Evolutionary conservation across 30 jellyfish, hydroid and myxozoan genomes (phyloP).

Genomic region (Mastigias papua): DNA sequence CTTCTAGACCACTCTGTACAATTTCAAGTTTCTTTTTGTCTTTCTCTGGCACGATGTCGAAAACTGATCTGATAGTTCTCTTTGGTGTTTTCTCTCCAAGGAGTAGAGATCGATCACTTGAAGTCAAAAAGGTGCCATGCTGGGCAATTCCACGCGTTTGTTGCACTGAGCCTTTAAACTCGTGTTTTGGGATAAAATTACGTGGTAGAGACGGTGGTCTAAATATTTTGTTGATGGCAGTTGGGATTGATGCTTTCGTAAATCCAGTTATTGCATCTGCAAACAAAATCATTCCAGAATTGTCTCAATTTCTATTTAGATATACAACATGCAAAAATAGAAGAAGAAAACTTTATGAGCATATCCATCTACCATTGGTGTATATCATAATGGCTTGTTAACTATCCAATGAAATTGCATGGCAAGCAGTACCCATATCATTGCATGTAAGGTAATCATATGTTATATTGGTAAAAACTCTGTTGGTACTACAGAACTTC

Average conservation of each 20-base stretch:
- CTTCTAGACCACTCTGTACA: background rate
- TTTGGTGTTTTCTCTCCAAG: conserved; percentile 72
- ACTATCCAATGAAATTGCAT: no score
- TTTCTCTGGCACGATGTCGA: conserved; percentile 47
- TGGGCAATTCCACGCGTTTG: background rate
- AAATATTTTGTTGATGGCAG: conserved; percentile 51
- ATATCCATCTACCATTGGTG: no score
- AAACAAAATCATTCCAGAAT: background rate
- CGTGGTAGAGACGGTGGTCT: conserved; percentile 80
- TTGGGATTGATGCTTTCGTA: conserved; percentile 64
- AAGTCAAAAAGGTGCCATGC: conserved; percentile 33
- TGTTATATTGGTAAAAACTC: no score
- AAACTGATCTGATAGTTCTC: conserved; percentile 45
- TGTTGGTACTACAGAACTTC: no score
- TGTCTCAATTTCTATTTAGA: no score
- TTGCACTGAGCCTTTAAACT: background rate
- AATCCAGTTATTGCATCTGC: conserved; percentile 85
- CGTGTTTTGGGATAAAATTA: conserved; percentile 66
- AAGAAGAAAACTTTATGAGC: no score
- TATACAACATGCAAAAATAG: no score
- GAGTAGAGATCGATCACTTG: conserved; percentile 76
- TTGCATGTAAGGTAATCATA: no score
- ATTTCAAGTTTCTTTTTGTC: conserved; percentile 23
- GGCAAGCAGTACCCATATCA: no score
- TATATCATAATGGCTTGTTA: no score